Percentiles rank a stretch among this genome's conserved stretches.
Evolutionary conservation across 1,140 invertebrate genomes (phyloP).

Genomic region (Drosophila pruinosa): DNA sequence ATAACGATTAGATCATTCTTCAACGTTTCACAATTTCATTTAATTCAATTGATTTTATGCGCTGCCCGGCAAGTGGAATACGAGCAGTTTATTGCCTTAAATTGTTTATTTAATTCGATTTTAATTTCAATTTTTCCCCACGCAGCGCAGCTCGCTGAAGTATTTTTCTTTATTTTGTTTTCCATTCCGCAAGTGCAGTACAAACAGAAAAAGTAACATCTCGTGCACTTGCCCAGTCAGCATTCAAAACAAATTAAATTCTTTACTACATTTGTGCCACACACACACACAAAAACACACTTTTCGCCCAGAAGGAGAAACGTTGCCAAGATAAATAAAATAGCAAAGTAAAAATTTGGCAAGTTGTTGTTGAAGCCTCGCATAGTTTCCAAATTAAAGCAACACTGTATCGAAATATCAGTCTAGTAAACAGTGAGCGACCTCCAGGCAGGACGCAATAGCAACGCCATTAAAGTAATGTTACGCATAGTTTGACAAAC

Average conservation of each 20-base stretch:
- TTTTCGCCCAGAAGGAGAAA: background rate
- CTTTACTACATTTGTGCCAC: conserved; percentile 49
- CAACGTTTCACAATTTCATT: conserved; percentile 9
- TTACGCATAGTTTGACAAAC: conserved; percentile 68
- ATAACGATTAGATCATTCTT: background rate
- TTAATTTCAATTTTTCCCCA: conserved; percentile 47
- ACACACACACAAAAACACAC: conserved; percentile 25
- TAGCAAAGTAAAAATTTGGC: conserved; percentile 3
- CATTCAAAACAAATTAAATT: conserved; percentile 80
- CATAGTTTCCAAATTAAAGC: conserved; percentile 75
- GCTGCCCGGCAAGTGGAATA: conserved; percentile 12
- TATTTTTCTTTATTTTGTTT: conserved; percentile 30
- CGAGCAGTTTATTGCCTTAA: conserved; percentile 34
- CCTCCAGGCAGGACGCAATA: conserved; percentile 24
- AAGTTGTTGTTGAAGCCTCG: conserved; percentile 13
- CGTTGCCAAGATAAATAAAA: conserved; percentile 37
- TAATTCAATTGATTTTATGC: conserved; percentile 44
- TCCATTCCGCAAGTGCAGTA: conserved; percentile 22
- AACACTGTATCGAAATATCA: conserved; percentile 23
- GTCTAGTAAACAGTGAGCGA: conserved; percentile 13
- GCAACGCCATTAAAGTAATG: conserved; percentile 67
- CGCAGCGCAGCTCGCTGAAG: background rate
- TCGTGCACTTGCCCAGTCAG: conserved; percentile 34
- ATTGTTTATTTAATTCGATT: conserved; percentile 53
- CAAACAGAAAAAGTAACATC: conserved; percentile 32